Evolutionary conservation across 1,140 invertebrate species (phyloP).

Genomic region (Tribolium castaneum): DNA sequence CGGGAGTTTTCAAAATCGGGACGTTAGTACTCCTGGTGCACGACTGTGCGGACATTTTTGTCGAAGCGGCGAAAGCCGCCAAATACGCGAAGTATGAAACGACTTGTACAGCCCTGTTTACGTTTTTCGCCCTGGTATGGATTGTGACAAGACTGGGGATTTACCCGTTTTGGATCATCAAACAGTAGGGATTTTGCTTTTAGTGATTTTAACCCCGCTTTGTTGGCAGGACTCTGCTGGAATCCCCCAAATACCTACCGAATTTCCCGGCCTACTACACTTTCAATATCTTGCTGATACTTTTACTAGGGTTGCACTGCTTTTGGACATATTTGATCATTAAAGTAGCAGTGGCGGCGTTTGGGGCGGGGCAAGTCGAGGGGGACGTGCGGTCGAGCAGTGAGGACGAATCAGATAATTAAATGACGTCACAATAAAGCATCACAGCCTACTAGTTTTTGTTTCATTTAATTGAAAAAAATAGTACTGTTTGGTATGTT

Average conservation of each 20-base stretch:
- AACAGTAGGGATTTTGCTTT: constrained; percentile 68
- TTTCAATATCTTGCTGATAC: constrained; percentile 88
- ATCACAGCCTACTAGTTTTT: background rate
- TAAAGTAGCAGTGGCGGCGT: constrained; percentile 84
- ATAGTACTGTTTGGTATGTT: background rate
- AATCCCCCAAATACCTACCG: constrained; percentile 85
- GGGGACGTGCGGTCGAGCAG: constrained; percentile 76
- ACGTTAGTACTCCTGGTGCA: constrained; percentile 93
- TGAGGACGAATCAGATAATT: constrained; percentile 54
- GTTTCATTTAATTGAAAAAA: background rate
- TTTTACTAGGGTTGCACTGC: constrained; percentile 88
- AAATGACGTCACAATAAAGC: constrained; percentile 40
- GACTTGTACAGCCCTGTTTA: constrained; percentile 88
- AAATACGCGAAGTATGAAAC: constrained; percentile 92
- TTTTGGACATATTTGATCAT: constrained; percentile 97
- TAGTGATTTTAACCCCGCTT: constrained; percentile 21
- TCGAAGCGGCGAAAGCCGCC: constrained; percentile 92
- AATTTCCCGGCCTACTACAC: constrained; percentile 97
- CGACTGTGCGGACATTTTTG: constrained; percentile 94
- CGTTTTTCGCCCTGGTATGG: constrained; percentile 90
- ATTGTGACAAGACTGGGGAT: constrained; percentile 86
- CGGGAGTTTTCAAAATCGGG: constrained; percentile 93
- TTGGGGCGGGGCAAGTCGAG: constrained; percentile 87
- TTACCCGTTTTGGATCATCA: constrained; percentile 88
- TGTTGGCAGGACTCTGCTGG: constrained; percentile 81